phyloP scores from a whole-genome alignment of 2,888 invertebrate species.

The Sinhomidia bicolor region DNA sequence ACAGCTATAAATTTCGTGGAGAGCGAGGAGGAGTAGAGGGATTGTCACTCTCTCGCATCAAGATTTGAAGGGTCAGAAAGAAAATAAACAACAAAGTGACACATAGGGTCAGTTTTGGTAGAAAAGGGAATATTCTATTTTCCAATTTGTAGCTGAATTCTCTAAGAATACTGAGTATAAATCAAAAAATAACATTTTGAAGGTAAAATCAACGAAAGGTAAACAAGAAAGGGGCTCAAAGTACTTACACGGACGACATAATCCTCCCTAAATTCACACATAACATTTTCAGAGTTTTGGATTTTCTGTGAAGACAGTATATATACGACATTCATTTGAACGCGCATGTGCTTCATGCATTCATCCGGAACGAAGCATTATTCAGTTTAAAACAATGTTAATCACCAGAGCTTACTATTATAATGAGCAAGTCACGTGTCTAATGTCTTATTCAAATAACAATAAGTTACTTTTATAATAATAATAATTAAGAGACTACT shows the following conservation, averaged over 20 bases:
- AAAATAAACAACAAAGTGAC: background rate
- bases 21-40: background rate
- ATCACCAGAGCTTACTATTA: background rate
- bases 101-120: conserved; percentile 31
- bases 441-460: conserved; percentile 17
- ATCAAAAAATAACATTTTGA: conserved; percentile 27
- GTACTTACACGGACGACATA: background rate
- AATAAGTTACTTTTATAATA: too few relatives aligned
- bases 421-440: background rate
- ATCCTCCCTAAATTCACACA: too few relatives aligned
- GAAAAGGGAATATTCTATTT: background rate
- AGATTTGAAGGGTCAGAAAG: conserved; percentile 1
- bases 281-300: too few relatives aligned
- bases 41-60: background rate
- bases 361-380: too few relatives aligned
- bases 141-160: background rate
- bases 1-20: conserved; percentile 25
- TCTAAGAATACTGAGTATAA: background rate
- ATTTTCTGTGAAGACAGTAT: too few relatives aligned
- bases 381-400: background rate
- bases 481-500: too few relatives aligned
- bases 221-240: background rate
- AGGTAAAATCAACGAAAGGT: conserved; percentile 40
- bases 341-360: too few relatives aligned
- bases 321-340: too few relatives aligned